These are phyloP conservation scores for Notothenia coriiceps DNA, from an alignment of 2,113 vertebrate genomes.

Conservation along the genomic window DNA sequence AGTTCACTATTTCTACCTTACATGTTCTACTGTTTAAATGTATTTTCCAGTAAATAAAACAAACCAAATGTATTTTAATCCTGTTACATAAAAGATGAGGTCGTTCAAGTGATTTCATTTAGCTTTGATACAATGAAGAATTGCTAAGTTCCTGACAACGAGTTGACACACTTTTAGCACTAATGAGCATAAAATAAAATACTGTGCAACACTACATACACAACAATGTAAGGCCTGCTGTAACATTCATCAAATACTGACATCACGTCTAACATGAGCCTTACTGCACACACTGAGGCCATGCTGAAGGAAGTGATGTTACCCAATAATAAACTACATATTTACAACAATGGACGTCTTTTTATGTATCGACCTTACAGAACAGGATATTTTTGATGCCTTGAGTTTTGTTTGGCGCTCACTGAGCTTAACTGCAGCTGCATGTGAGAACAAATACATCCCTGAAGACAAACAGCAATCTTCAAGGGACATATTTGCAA, in stretches of 20 bases:
- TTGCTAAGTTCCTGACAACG: conserved; percentile 20
- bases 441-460: conserved; percentile 45
- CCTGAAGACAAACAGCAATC: conserved; percentile 50
- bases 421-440: conserved; percentile 48
- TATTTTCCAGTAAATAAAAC: conserved; percentile 45
- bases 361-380: conserved; percentile 25
- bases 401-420: conserved; percentile 10
- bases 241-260: conserved; percentile 78
- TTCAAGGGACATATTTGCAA: conserved; percentile 26
- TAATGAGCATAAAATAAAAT: conserved; percentile 60
- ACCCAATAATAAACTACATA: conserved; percentile 45
- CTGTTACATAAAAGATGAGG: conserved; percentile 32
- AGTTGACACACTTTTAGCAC: conserved; percentile 31
- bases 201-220: conserved; percentile 63
- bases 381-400: conserved; percentile 29
- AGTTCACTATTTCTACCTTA: conserved; percentile 5
- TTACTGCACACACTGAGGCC: conserved; percentile 52
- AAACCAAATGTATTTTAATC: conserved; percentile 34
- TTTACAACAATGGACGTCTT: conserved; percentile 36
- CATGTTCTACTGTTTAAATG: conserved; percentile 9
- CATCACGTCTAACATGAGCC: conserved; percentile 54
- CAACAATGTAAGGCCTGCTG: conserved; percentile 64
- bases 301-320: conserved; percentile 45
- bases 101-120: conserved; percentile 35
- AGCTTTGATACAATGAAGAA: conserved; percentile 32